A percentile compares a stretch with the other conserved stretches of the same genome.
Evolutionary conservation across 2,113 vertebrate genomes (phyloP).

Genomic region (Eupsittula cactorum): DNA sequence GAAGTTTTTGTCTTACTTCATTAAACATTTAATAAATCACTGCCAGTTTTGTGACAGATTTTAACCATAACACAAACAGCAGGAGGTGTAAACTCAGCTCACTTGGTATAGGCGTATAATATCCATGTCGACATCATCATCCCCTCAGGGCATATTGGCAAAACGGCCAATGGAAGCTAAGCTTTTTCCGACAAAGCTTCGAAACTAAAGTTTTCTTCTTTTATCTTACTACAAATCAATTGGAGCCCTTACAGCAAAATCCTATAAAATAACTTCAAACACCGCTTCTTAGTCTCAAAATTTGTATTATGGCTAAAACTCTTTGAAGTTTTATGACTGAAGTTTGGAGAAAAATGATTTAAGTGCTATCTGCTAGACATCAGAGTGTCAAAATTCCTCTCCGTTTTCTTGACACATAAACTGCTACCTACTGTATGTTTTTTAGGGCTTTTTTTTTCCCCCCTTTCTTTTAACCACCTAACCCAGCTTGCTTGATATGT

Average conservation of each 20-base stretch:
- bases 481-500: constrained; percentile 80
- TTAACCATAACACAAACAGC: constrained; percentile 97
- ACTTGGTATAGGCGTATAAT: constrained; percentile 93
- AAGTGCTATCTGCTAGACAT: constrained; percentile 99
- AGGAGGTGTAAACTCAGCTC: constrained; percentile 92
- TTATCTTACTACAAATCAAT: constrained; percentile 99
- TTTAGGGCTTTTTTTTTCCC: constrained; percentile 58
- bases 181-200: constrained; percentile 99
- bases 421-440: constrained; percentile 88
- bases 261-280: constrained; percentile 99
- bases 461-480: constrained; percentile 85
- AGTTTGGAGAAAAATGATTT: constrained; percentile 99
- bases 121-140: constrained; percentile 90
- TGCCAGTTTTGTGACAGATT: constrained; percentile 97
- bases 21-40: constrained; percentile 99
- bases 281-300: constrained; percentile 99
- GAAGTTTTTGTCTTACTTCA: constrained; percentile 95
- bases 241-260: constrained; percentile 99
- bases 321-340: constrained; percentile 99
- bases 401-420: constrained; percentile 98
- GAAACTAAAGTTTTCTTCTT: constrained; percentile 99
- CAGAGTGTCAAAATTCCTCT: constrained; percentile 95
- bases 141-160: constrained; percentile 94
- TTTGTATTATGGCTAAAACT: constrained; percentile 99
- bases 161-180: constrained; percentile 97